Evolutionary conservation across 53 echinoderm and acorn worm species (phyloP).

Genomic region (Actinopyga echinites): DNA sequence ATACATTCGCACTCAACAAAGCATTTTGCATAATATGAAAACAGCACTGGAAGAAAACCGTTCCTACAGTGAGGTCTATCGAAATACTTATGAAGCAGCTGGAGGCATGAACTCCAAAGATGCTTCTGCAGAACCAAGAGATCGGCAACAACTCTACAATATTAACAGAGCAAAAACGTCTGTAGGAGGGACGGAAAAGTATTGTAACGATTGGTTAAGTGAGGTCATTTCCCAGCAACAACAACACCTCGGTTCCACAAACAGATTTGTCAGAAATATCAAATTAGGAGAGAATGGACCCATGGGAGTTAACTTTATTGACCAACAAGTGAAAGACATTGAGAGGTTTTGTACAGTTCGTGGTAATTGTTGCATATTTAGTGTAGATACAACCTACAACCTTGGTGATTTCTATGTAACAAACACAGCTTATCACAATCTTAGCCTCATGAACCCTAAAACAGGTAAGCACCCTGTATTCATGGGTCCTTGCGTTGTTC

Average conservation of each 20-base stretch:
- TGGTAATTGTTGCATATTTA: neutral
- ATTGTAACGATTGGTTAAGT: conserved; percentile 2
- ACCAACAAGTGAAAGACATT: conserved; percentile 14
- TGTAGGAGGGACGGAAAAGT: neutral
- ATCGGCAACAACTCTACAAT: conserved; percentile 20
- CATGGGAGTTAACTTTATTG: conserved; percentile 6
- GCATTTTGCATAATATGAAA: neutral
- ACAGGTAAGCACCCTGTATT: neutral
- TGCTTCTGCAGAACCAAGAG: conserved; percentile 20
- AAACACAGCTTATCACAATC: neutral
- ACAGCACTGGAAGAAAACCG: neutral
- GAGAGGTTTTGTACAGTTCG: conserved; percentile 14
- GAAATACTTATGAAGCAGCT: neutral
- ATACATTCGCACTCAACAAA: conserved; percentile 19
- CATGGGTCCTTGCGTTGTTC: neutral
- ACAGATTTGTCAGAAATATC: conserved; percentile 12
- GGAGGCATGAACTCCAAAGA: neutral
- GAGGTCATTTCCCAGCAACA: conserved; percentile 13
- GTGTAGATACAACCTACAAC: conserved; percentile 12
- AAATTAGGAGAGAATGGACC: neutral
- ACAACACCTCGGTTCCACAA: neutral
- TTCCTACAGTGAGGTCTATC: neutral
- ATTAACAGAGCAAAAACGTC: neutral
- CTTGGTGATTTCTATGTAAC: conserved; percentile 32
- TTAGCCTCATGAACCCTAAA: neutral